phyloP scores from a whole-genome alignment of 1,140 invertebrate species.

The Lordiphosa stackelbergi region DNA sequence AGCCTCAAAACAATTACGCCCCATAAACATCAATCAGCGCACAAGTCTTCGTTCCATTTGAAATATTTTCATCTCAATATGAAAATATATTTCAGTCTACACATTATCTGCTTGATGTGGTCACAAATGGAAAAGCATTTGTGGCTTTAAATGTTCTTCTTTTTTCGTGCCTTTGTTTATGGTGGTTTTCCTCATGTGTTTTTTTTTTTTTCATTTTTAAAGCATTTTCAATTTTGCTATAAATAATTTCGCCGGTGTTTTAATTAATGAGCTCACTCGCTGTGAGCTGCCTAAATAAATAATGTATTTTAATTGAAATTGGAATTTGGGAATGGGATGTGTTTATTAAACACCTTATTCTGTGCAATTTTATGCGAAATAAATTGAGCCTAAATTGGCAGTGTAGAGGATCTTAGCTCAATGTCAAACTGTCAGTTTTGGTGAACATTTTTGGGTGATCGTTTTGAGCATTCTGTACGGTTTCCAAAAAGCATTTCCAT shows the following conservation, averaged over 20 bases:
- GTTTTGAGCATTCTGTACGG: no score
- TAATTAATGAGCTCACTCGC: constrained; percentile 38
- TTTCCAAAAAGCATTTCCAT: constrained; percentile 8
- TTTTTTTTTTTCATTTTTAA: constrained; percentile 15
- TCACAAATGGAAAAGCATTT: constrained; percentile 18
- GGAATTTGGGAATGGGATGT: background rate
- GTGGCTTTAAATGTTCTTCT: constrained; percentile 3
- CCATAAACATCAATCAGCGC: constrained; percentile 44
- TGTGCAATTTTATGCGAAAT: constrained; percentile 14
- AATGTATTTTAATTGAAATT: constrained; percentile 32
- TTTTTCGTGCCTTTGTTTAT: constrained; percentile 3
- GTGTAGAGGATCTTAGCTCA: no score
- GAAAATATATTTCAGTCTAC: constrained; percentile 6
- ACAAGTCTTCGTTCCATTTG: constrained; percentile 11
- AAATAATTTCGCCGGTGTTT: constrained; percentile 39
- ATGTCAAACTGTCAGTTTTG: constrained; percentile 41
- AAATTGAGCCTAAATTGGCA: constrained; percentile 3
- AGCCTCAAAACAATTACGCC: constrained; percentile 25
- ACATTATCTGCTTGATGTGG: constrained; percentile 20
- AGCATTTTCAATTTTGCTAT: constrained; percentile 44
- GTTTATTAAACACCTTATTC: background rate
- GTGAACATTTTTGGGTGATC: background rate
- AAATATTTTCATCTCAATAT: constrained; percentile 37
- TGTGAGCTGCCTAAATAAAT: constrained; percentile 31
- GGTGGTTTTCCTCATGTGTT: background rate